A percentile compares a stretch with the other conserved stretches of the same genome.
Evolutionary conservation across 2,797 vertebrate species (phyloP).

Genomic region (Darevskia nairensis): DNA sequence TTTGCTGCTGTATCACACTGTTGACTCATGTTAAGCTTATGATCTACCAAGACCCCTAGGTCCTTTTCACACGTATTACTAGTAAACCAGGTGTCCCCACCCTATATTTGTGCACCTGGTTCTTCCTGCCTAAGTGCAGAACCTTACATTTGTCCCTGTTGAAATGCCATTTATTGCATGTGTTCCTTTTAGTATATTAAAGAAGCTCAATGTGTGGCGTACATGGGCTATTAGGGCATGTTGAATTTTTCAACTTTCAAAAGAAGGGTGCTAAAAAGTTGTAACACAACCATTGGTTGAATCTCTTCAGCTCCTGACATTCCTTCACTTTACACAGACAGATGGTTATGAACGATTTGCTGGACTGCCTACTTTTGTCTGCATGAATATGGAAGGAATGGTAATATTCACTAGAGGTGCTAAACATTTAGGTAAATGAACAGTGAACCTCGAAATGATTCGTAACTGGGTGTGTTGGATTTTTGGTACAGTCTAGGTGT

Average conservation of each 20-base stretch:
- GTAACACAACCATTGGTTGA: slow-evolving; percentile 38
- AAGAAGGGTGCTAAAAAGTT: too few relatives aligned
- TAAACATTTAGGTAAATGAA: slow-evolving; percentile 67
- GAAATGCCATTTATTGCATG: neutral
- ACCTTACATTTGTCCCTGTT: neutral
- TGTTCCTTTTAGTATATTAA: neutral
- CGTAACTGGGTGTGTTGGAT: slow-evolving; percentile 50
- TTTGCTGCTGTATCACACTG: too few relatives aligned
- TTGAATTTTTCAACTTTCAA: too few relatives aligned
- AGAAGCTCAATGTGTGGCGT: neutral
- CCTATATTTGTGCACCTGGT: too few relatives aligned
- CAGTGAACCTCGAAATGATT: slow-evolving; percentile 66
- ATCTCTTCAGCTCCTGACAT: slow-evolving; percentile 57
- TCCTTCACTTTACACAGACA: slow-evolving; percentile 50
- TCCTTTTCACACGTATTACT: too few relatives aligned
- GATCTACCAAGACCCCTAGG: too few relatives aligned
- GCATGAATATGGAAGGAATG: slow-evolving; percentile 66
- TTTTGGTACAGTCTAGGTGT: slow-evolving; percentile 9
- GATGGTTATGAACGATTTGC: slow-evolving; percentile 69
- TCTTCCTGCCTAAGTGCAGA: too few relatives aligned
- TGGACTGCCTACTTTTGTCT: slow-evolving; percentile 63
- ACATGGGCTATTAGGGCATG: neutral
- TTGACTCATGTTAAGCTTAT: too few relatives aligned
- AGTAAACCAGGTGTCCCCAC: too few relatives aligned
- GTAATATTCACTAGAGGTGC: slow-evolving; percentile 71